Evolutionary conservation across 2,113 vertebrate species (phyloP).

Genomic region (Amazona vittata): DNA sequence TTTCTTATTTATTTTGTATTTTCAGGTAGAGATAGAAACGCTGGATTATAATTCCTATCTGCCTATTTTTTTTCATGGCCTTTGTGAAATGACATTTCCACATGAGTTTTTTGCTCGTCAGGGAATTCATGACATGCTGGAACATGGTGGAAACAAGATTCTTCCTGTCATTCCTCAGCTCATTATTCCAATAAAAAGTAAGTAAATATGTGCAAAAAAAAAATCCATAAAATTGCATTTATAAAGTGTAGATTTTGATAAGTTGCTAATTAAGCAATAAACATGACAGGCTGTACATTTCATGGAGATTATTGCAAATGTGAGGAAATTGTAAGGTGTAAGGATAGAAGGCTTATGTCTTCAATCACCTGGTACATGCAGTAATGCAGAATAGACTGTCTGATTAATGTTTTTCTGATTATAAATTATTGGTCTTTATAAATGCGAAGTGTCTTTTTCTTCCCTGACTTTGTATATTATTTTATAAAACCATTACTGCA

Average conservation of each 20-base stretch:
- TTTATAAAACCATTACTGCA: neutral
- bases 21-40: conserved; percentile 89
- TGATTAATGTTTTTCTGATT: neutral
- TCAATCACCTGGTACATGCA: neutral
- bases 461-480: neutral
- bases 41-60: conserved; percentile 92
- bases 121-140: conserved; percentile 92
- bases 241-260: neutral
- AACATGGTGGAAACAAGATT: conserved; percentile 90
- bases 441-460: neutral
- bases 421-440: neutral
- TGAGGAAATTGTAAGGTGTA: neutral
- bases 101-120: conserved; percentile 93
- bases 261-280: conserved; percentile 33
- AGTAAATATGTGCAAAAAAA: conserved; percentile 54
- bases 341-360: neutral
- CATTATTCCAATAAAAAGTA: conserved; percentile 93
- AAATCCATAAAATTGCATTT: neutral
- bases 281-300: neutral
- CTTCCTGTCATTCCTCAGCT: conserved; percentile 91
- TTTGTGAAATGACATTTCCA: conserved; percentile 89
- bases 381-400: neutral
- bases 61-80: conserved; percentile 92
- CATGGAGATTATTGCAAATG: neutral
- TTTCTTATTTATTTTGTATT: conserved; percentile 36